Conservation (phyloP, 2,888 invertebrate species). For the Lithodes maja region DNA sequence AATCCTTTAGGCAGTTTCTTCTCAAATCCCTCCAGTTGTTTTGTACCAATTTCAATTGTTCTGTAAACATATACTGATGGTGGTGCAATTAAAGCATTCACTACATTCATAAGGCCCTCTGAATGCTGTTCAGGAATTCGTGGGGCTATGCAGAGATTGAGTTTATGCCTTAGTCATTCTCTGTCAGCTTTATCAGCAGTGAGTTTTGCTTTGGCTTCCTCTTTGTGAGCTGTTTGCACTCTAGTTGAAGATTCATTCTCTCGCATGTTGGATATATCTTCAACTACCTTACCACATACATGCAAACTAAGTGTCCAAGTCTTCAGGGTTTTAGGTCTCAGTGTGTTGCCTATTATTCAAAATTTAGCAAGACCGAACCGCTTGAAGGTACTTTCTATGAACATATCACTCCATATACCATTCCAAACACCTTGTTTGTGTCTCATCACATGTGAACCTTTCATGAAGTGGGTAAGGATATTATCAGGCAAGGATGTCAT, state of each 20-base stretch:
- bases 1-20: not conserved
- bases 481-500: too few relatives aligned
- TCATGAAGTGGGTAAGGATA: too few relatives aligned
- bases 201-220: not conserved
- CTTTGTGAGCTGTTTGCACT: too few relatives aligned
- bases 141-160: not conserved
- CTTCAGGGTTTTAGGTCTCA: constrained; percentile 10
- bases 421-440: not conserved
- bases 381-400: not conserved
- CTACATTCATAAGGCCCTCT: not conserved
- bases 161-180: not conserved
- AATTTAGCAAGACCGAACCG: too few relatives aligned
- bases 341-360: too few relatives aligned
- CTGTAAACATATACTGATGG: not conserved
- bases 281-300: too few relatives aligned
- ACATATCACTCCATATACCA: not conserved
- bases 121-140: not conserved
- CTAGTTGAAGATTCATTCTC: too few relatives aligned
- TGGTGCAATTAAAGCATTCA: not conserved
- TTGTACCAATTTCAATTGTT: not conserved
- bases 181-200: not conserved
- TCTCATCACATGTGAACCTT: too few relatives aligned
- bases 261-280: too few relatives aligned
- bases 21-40: not conserved
- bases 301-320: constrained; percentile 29